Evolutionary conservation across 2,113 vertebrate species (phyloP).

Genomic region (Amphilophus citrinellus): DNA sequence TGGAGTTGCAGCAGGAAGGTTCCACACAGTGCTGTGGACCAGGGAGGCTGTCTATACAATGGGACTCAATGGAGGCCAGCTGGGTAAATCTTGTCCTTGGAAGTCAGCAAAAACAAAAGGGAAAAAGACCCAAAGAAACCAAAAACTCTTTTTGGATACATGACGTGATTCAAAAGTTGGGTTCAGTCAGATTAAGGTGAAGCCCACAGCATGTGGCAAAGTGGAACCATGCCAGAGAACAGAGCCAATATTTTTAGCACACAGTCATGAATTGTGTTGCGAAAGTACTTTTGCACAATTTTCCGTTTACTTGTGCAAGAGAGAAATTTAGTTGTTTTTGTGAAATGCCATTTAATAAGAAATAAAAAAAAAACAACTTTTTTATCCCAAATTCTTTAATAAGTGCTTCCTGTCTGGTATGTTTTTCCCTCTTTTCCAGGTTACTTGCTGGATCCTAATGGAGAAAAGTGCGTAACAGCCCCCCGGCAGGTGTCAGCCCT

Average conservation of each 20-base stretch:
- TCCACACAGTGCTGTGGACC: constrained; percentile 97
- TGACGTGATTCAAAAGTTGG: not conserved
- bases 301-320: not conserved
- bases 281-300: not conserved
- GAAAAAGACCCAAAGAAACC: not conserved
- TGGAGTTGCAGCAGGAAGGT: constrained; percentile 95
- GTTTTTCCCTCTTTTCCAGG: constrained; percentile 77
- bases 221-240: not conserved
- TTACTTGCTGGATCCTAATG: constrained; percentile 93
- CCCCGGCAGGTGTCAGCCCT: constrained; percentile 96
- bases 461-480: constrained; percentile 89
- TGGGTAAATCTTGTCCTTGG: constrained; percentile 84
- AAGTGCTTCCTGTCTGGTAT: not conserved
- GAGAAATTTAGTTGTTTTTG: not conserved
- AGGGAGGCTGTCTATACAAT: constrained; percentile 94
- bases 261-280: not conserved
- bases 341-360: not conserved
- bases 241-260: not conserved
- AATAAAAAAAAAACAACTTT: not conserved
- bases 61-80: constrained; percentile 96
- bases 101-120: constrained; percentile 9
- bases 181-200: not conserved
- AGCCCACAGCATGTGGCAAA: not conserved
- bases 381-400: not conserved
- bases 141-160: not conserved